Percentiles rank a stretch among this genome's conserved stretches.
Evolutionary conservation across 2,888 invertebrate species (phyloP).

Genomic region (Syrphus vitripennis): DNA sequence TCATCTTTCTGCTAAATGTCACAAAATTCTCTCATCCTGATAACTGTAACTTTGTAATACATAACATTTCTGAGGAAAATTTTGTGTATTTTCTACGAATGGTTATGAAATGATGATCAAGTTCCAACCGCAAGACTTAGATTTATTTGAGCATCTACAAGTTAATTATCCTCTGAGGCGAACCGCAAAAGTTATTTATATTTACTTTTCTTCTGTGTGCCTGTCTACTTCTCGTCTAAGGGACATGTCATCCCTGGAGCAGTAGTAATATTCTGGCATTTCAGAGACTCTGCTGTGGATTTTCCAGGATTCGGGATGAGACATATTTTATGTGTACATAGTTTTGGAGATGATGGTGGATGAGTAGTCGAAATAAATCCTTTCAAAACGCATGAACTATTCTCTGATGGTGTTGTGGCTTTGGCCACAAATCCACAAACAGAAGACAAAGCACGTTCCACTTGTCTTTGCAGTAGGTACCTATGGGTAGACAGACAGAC

Average conservation of each 20-base stretch:
- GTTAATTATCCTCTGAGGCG: slow-evolving; percentile 64
- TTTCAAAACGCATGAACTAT: slow-evolving; percentile 23
- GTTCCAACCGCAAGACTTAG: slow-evolving; percentile 4
- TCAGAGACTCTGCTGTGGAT: not conserved
- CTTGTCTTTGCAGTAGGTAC: not conserved
- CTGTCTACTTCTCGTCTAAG: not conserved
- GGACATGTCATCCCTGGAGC: slow-evolving; percentile 40
- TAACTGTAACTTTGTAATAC: no score
- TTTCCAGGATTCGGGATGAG: not conserved
- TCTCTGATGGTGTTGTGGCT: slow-evolving; percentile 29
- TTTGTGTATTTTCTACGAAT: not conserved
- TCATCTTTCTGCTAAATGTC: not conserved
- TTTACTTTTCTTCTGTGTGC: slow-evolving; percentile 41
- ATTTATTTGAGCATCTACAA: slow-evolving; percentile 65
- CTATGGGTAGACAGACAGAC: no score
- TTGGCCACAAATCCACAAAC: slow-evolving; percentile 39
- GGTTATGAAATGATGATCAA: slow-evolving; percentile 21
- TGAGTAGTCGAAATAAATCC: not conserved
- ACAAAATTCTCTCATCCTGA: not conserved
- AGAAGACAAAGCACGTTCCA: slow-evolving; percentile 53
- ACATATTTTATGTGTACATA: not conserved
- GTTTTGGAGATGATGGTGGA: not conserved
- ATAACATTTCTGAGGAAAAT: not conserved
- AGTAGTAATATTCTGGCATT: slow-evolving; percentile 15
- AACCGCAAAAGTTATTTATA: slow-evolving; percentile 67